Base-by-base conservation (phyloP, 2,888 invertebrate genomes). In the Xanthia icteritia region DNA sequence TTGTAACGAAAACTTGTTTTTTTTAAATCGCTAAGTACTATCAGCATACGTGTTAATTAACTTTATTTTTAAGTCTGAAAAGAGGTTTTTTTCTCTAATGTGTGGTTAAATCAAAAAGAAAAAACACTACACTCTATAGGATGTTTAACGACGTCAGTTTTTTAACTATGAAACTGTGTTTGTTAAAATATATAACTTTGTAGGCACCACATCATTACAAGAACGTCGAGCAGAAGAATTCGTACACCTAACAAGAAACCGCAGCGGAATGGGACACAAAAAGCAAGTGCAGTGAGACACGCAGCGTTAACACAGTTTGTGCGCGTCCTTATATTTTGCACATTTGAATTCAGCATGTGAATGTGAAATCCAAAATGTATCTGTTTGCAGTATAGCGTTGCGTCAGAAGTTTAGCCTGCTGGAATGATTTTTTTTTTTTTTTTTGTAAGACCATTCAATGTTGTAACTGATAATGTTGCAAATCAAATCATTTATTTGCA, bases 201-300 rank as follows among this genome's bases (percentile, higher is more conserved):
- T 23, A 65, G 42, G 58, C 36, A 64, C 75, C 81, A 61, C 76
- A 54, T 84, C 70, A 84, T 82, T 75, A 81, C 54, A 68, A 75
- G 64, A 67, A 31, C 20, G 8, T 54, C 5, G 20, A 45, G 60
- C 20, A 65, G 48, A 36, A 61, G 56, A 48, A 27, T 58, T 42
- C 20, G 15, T 39, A 58, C 48, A 63, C 56, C 39, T 75, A 63
- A 70, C 65, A 70, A 81, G 76, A 82, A 63, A 65, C 72, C 68
- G n/a, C 68, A 58, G 54, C 13, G 64, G 48, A 61, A 63, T 67
- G 82, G 56, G 61, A 48, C 56, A 45, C 82, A 82, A 79, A 67
- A 82, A 79, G 82, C 77, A 67, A 82, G 67, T 68, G 63, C 67
- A 76, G 66, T 13, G 60, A 39, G 48, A 48, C 66, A 42, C 58